phyloP scores from a whole-genome alignment of 35 echinoderm and acorn worm species.

The Apostichopus parvimensis region DNA sequence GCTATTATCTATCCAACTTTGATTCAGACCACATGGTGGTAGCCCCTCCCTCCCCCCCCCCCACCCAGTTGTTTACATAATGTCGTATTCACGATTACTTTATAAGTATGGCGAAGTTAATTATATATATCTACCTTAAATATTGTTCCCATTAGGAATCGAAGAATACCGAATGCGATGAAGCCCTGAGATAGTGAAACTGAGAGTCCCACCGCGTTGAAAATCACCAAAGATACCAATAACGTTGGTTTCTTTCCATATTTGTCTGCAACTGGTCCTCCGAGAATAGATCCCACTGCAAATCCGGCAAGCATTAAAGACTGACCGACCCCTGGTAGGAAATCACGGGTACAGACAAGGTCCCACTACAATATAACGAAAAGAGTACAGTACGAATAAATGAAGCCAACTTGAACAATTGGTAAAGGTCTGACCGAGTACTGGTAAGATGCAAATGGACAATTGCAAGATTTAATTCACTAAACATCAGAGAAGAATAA shows the following conservation, averaged over 20 bases:
- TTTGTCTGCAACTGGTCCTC: constrained; percentile 13
- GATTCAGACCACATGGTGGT: no score
- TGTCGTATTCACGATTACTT: no score
- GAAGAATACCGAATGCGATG: not conserved
- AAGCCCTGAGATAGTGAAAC: not conserved
- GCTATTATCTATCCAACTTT: no score
- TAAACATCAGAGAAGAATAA: no score
- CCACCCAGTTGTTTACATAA: no score
- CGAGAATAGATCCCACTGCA: constrained; percentile 4
- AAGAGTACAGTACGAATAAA: not conserved
- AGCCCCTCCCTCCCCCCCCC: no score
- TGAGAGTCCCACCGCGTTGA: not conserved
- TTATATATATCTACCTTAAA: not conserved
- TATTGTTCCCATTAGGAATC: constrained; percentile 16
- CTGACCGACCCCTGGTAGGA: constrained; percentile 11
- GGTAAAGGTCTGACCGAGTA: no score
- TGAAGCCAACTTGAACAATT: not conserved
- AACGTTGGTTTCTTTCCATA: constrained; percentile 27
- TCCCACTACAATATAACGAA: not conserved
- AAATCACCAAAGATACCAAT: not conserved
- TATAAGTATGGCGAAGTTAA: not conserved
- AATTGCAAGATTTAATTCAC: no score
- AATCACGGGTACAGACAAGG: constrained; percentile 2
- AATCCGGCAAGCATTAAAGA: constrained; percentile 7
- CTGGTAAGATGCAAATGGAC: no score